Conservation (phyloP, 2,797 vertebrate species). For the Typhlichthys eigenmanni region DNA sequence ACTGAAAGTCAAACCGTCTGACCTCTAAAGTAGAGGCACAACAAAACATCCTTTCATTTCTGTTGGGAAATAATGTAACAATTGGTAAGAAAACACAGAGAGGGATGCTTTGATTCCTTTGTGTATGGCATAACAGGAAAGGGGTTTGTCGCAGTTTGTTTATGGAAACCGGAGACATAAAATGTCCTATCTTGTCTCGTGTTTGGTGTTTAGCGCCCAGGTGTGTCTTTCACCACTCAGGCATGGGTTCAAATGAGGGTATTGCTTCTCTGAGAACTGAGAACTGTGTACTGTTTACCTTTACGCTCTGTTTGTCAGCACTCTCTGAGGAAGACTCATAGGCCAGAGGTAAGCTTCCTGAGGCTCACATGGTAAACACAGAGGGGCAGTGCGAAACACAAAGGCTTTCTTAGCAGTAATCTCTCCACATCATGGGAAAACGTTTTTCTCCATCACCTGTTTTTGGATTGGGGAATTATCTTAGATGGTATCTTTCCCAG, state of each 20-base stretch:
- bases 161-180: constrained; percentile 26
- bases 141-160: constrained; percentile 11
- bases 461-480: constrained; percentile 49
- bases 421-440: constrained; percentile 46
- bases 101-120: constrained; percentile 8
- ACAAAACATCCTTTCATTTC: constrained; percentile 14
- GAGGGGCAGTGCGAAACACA: constrained; percentile 61
- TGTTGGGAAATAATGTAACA: constrained; percentile 5
- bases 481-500: constrained; percentile 20
- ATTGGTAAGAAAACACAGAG: not conserved
- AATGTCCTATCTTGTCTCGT: constrained; percentile 24
- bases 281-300: constrained; percentile 41
- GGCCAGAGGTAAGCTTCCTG: constrained; percentile 51
- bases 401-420: constrained; percentile 49
- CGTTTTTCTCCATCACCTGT: constrained; percentile 66
- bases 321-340: constrained; percentile 49
- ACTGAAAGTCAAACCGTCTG: constrained; percentile 39
- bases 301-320: constrained; percentile 58
- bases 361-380: constrained; percentile 65
- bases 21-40: constrained; percentile 26
- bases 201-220: constrained; percentile 33
- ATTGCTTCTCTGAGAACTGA: constrained; percentile 33
- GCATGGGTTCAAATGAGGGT: constrained; percentile 44
- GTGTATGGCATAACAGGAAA: constrained; percentile 3
- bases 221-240: constrained; percentile 33